Conservation (phyloP, 2,888 invertebrate genomes). For the Ectemnius continuus region DNA sequence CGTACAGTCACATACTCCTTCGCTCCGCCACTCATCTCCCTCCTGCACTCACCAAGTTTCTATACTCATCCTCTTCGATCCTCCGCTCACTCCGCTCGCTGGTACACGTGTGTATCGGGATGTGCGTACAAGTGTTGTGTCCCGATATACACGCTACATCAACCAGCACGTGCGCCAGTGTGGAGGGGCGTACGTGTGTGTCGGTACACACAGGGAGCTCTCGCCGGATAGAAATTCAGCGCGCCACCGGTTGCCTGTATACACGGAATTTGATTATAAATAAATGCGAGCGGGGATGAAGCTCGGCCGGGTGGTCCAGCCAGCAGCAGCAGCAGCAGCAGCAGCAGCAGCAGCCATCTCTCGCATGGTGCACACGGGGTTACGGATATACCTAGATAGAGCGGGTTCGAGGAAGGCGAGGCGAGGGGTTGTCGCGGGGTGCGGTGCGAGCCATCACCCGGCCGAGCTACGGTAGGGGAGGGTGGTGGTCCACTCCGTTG, state of each 20-base stretch:
- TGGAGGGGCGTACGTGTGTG: conserved; percentile 17
- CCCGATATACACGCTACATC: neutral
- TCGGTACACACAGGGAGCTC: conserved; percentile 58
- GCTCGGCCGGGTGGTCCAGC: conserved; percentile 50
- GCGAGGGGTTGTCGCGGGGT: conserved; percentile 16
- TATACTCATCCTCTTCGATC: neutral
- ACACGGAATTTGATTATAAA: conserved; percentile 78
- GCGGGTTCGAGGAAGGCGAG: conserved; percentile 25
- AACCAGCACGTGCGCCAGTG: conserved; percentile 2
- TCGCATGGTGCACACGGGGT: conserved; percentile 61
- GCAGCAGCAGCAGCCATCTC: conserved; percentile 51
- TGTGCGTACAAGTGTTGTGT: too few relatives aligned
- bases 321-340: conserved; percentile 20
- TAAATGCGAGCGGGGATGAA: conserved; percentile 72
- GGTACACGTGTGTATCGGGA: neutral
- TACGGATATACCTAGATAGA: conserved; percentile 45
- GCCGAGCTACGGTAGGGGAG: conserved; percentile 45
- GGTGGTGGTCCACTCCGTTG: conserved; percentile 72
- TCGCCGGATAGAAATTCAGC: conserved; percentile 73
- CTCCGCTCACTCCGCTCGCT: neutral
- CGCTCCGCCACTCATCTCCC: neutral
- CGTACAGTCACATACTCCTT: neutral
- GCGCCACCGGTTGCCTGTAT: conserved; percentile 70
- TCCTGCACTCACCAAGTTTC: neutral
- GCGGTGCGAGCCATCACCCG: conserved; percentile 10